Conservation (phyloP, 2,797 vertebrate genomes). For the Sebastes oblongus region DNA sequence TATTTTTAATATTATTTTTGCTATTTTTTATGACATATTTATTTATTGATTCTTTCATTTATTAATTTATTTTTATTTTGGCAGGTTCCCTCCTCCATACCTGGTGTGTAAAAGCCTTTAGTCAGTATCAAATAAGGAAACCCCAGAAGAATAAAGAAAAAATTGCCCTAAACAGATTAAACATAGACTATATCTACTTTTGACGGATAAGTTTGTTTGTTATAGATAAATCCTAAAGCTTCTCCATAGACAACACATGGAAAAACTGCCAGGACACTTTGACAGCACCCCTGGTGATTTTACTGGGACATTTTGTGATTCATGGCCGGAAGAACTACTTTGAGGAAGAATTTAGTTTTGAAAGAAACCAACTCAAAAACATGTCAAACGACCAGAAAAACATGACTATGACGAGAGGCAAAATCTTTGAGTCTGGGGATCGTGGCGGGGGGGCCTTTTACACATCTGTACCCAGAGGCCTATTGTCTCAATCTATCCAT, state of each 20-base stretch:
- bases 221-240: neutral
- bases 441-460: neutral
- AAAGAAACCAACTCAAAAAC: neutral
- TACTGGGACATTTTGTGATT: neutral
- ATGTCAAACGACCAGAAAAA: neutral
- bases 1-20: too few relatives aligned
- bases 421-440: too few relatives aligned
- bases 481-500: neutral
- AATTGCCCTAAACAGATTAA: neutral
- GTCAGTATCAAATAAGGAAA: neutral
- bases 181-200: neutral
- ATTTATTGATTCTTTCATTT: too few relatives aligned
- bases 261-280: neutral
- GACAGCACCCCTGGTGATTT: neutral
- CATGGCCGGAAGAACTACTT: neutral
- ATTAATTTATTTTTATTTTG: too few relatives aligned
- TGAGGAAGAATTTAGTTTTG: neutral
- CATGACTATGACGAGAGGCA: neutral
- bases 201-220: neutral
- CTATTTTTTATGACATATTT: accelerated
- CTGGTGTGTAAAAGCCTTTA: too few relatives aligned
- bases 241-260: neutral
- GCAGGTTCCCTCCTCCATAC: too few relatives aligned
- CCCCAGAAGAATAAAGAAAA: neutral
- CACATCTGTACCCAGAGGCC: neutral